Percentiles rank a stretch among this genome's conserved stretches.
Evolutionary conservation across 2,113 vertebrate species (phyloP).

Genomic region (Triplophysa tibetana): DNA sequence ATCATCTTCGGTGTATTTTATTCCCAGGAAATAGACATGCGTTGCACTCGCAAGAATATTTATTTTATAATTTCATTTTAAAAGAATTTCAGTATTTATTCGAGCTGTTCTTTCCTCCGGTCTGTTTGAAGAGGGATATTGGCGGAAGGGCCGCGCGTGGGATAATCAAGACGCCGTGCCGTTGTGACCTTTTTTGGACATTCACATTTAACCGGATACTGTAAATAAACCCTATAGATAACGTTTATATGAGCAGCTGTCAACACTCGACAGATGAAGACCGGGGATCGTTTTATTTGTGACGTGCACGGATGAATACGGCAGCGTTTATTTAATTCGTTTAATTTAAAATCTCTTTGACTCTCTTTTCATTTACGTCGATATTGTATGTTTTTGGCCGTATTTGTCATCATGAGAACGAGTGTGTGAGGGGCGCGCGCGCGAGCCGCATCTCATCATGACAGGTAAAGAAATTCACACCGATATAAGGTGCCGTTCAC

Average conservation of each 20-base stretch:
- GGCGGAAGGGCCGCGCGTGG: slow-evolving; percentile 18
- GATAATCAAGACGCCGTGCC: neutral
- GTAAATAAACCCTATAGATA: slow-evolving; percentile 12
- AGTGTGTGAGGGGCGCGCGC: slow-evolving; percentile 38
- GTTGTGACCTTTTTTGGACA: slow-evolving; percentile 13
- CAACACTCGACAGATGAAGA: neutral
- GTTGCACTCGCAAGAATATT: neutral
- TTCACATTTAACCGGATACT: slow-evolving; percentile 10
- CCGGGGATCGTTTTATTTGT: neutral
- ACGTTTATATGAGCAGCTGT: neutral
- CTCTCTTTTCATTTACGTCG: neutral
- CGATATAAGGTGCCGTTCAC: neutral
- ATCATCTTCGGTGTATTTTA: neutral
- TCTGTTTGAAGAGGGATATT: neutral
- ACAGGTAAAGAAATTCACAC: slow-evolving; percentile 63
- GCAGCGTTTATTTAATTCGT: neutral
- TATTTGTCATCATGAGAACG: slow-evolving; percentile 37
- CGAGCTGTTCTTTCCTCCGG: neutral
- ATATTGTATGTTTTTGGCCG: slow-evolving; percentile 15
- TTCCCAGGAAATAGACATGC: neutral
- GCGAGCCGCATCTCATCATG: slow-evolving; percentile 65
- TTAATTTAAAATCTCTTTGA: neutral
- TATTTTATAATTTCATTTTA: neutral
- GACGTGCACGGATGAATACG: neutral
- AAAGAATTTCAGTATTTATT: neutral